phyloP scores from a whole-genome alignment of 2,797 vertebrate genomes.

The Gorsachius magnificus region DNA sequence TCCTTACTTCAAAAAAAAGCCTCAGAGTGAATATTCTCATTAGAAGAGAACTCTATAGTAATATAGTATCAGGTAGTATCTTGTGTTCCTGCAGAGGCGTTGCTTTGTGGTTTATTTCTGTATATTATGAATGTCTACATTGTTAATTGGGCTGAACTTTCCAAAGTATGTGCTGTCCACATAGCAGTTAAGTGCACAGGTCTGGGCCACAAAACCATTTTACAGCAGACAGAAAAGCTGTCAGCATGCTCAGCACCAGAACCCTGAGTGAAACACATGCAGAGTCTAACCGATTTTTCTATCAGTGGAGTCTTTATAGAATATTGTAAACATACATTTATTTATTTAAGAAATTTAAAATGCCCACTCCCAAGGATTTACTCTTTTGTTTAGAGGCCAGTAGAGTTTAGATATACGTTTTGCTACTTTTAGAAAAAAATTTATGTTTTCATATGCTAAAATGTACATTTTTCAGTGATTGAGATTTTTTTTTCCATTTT shows the following conservation, averaged over 20 bases:
- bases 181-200: accelerated
- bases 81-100: background rate
- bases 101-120: background rate
- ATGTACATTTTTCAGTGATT: background rate
- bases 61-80: background rate
- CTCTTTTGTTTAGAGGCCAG: background rate
- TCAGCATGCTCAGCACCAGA: background rate
- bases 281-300: background rate
- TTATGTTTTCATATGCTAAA: background rate
- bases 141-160: background rate
- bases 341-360: background rate
- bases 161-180: background rate
- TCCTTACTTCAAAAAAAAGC: background rate
- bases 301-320: accelerated
- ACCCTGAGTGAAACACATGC: accelerated
- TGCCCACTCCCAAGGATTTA: accelerated
- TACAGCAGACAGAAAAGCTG: background rate
- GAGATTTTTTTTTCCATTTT: background rate
- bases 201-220: accelerated
- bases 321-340: background rate
- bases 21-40: background rate
- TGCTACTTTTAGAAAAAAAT: background rate
- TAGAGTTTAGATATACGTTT: background rate
- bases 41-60: background rate
- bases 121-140: background rate